Conservation (phyloP, 2,888 invertebrate genomes). For the Phragmatobia fuliginosa region DNA sequence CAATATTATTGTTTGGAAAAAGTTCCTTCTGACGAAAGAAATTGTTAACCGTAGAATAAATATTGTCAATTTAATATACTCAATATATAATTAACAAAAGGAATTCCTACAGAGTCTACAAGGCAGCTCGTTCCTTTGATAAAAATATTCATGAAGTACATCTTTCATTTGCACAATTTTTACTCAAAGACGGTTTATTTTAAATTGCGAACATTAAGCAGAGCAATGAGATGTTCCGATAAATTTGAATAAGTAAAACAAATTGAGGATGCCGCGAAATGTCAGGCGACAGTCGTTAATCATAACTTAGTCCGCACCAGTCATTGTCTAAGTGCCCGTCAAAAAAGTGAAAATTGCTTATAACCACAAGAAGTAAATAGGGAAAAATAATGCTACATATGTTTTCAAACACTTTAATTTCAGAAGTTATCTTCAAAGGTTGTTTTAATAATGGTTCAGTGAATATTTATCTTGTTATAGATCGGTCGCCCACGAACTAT, state of each 20-base stretch:
- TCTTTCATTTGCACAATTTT: not conserved
- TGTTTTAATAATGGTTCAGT: too few species aligned
- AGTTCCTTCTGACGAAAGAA: too few species aligned
- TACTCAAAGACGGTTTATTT: not conserved
- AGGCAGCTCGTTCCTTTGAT: not conserved
- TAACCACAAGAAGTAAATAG: slow-evolving; percentile 16
- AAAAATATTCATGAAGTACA: not conserved
- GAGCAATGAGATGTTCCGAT: slow-evolving; percentile 19
- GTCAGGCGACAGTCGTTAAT: slow-evolving; percentile 21
- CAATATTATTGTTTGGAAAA: not conserved
- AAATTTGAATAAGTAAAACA: slow-evolving; percentile 22
- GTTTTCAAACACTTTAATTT: not conserved
- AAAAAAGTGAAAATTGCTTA: slow-evolving; percentile 10
- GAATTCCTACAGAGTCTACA: not conserved
- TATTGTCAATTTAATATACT: not conserved
- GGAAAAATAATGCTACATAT: not conserved
- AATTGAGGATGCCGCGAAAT: slow-evolving; percentile 20
- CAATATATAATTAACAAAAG: not conserved
- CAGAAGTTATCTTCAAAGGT: not conserved
- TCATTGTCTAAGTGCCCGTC: slow-evolving; percentile 18
- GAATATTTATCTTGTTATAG: too few species aligned
- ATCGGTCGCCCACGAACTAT: too few species aligned
- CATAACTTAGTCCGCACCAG: slow-evolving; percentile 19
- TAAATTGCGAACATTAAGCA: slow-evolving; percentile 8
- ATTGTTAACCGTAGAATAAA: too few species aligned